Conservation (phyloP, 2,888 invertebrate genomes). For the Drosophila tripunctata region DNA sequence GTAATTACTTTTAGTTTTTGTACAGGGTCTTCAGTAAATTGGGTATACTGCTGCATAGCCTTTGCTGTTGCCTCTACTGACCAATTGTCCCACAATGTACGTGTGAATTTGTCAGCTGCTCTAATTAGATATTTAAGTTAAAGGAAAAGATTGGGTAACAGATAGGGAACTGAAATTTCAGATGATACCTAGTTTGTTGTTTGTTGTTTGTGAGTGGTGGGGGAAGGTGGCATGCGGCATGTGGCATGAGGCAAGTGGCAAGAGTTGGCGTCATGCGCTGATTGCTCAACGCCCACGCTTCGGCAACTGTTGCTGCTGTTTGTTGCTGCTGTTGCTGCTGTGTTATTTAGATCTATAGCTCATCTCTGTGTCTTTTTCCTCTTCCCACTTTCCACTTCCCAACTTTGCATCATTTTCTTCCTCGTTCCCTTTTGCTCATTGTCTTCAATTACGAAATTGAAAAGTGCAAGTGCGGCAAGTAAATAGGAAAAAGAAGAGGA, state of each 20-base stretch:
- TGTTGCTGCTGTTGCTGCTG: slow-evolving; percentile 26
- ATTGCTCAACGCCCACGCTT: slow-evolving; percentile 71
- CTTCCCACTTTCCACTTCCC: slow-evolving; percentile 10
- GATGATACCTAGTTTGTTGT: not conserved
- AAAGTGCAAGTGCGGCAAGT: slow-evolving; percentile 70
- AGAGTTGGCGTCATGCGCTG: slow-evolving; percentile 66
- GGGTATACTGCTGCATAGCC: not conserved
- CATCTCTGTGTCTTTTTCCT: slow-evolving; percentile 8
- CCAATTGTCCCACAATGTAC: slow-evolving; percentile 13
- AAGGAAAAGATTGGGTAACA: slow-evolving; percentile 8
- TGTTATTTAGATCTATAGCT: slow-evolving; percentile 10
- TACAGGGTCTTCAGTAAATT: not conserved
- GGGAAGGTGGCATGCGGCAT: not conserved
- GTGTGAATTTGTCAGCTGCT: slow-evolving; percentile 47
- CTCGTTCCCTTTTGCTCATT: slow-evolving; percentile 1
- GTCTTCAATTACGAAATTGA: slow-evolving; percentile 67
- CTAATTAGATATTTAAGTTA: not conserved
- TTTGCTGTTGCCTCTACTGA: not conserved
- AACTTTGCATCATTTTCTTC: not conserved
- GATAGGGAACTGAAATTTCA: slow-evolving; percentile 9
- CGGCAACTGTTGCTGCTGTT: slow-evolving; percentile 45
- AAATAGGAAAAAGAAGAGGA: no score
- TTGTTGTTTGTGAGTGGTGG: not conserved
- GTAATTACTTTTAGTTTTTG: not conserved
- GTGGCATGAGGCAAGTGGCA: slow-evolving; percentile 46